Conservation (phyloP, 2,113 vertebrate species). For the Penelope pileata region DNA sequence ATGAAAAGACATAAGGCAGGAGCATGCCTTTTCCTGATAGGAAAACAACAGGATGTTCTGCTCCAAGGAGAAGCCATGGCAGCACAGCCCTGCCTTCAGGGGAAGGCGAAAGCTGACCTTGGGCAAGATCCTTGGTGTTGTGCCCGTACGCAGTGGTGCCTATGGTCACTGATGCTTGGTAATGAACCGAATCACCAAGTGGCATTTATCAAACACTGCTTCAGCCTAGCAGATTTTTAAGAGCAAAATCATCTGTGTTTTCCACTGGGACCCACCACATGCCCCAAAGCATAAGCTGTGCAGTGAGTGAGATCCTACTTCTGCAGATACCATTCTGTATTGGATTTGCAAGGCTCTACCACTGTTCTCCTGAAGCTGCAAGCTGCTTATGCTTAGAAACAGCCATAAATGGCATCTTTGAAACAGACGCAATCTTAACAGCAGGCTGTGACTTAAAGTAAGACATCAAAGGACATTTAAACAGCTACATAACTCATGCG, state of each 20-base stretch:
- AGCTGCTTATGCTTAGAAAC: background rate
- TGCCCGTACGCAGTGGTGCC: fast-evolving
- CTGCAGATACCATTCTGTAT: background rate
- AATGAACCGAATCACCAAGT: background rate
- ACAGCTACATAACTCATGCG: fast-evolving
- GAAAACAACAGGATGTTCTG: background rate
- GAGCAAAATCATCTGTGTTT: background rate
- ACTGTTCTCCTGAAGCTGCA: background rate
- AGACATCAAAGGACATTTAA: background rate
- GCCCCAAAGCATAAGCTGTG: fast-evolving
- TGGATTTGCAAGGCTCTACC: background rate
- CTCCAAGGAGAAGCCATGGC: background rate
- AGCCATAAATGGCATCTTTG: background rate
- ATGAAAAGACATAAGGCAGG: background rate
- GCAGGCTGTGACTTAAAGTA: background rate
- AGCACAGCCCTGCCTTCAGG: background rate
- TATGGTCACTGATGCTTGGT: fast-evolving
- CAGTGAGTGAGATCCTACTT: background rate
- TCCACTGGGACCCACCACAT: background rate
- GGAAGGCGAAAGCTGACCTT: background rate
- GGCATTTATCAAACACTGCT: background rate
- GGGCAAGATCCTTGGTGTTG: fast-evolving
- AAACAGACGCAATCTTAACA: background rate
- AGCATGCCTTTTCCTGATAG: background rate
- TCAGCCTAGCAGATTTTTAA: background rate